Percentiles rank a stretch among this genome's conserved stretches.
Conservation (phyloP, 1,140 invertebrate genomes). For the Zelostemma sp. region DNA sequence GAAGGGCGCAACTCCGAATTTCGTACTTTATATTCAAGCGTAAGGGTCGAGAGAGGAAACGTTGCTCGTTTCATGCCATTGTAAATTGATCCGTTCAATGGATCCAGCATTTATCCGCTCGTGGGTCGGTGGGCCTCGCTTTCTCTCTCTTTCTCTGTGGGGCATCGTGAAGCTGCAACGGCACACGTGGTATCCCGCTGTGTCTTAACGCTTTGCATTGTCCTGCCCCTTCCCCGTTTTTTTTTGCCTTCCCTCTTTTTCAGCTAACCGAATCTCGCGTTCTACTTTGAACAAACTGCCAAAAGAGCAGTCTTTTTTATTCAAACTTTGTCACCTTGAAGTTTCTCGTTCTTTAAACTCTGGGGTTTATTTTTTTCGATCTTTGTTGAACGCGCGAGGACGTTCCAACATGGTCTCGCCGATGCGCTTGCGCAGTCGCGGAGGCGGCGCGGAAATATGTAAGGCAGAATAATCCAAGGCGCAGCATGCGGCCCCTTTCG, state of each 20-base stretch:
- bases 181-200: slow-evolving; percentile 44
- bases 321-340: background rate
- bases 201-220: slow-evolving; percentile 51
- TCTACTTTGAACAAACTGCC: slow-evolving; percentile 33
- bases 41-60: slow-evolving; percentile 50
- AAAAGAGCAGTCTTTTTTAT: slow-evolving; percentile 27
- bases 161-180: slow-evolving; percentile 44
- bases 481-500: slow-evolving; percentile 60
- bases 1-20: no score
- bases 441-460: slow-evolving; percentile 43
- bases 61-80: slow-evolving; percentile 52
- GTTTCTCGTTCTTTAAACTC: no score
- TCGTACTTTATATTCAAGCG: no score
- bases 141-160: slow-evolving; percentile 25
- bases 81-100: slow-evolving; percentile 52
- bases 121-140: slow-evolving; percentile 37
- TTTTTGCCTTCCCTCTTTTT: slow-evolving; percentile 15
- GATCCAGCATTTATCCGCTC: slow-evolving; percentile 43
- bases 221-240: slow-evolving; percentile 32
- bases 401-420: slow-evolving; percentile 20
- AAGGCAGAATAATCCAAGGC: slow-evolving; percentile 58
- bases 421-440: slow-evolving; percentile 45
- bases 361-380: background rate
- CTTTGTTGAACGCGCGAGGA: background rate
- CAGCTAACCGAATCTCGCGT: slow-evolving; percentile 33